These are phyloP conservation scores for Sinella curviseta DNA, from an alignment of 1,140 invertebrate genomes.

Conservation along the genomic window DNA sequence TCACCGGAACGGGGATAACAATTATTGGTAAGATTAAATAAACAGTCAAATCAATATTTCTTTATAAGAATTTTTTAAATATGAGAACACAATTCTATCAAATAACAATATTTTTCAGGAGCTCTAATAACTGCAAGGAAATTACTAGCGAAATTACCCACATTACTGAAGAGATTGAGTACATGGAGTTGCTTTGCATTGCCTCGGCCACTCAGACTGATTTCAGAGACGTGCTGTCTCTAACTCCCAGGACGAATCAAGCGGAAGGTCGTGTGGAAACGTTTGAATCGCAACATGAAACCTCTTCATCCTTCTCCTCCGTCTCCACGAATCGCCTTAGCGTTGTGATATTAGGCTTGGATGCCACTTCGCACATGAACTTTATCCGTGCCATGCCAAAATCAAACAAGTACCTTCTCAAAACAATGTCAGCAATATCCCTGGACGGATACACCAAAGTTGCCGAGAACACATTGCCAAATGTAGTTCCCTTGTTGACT, in stretches of 20 bases:
- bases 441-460: constrained; percentile 79
- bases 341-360: constrained; percentile 80
- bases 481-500: constrained; percentile 70
- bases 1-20: neutral
- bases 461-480: constrained; percentile 80
- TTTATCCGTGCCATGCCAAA: constrained; percentile 72
- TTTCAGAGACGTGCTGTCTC: neutral
- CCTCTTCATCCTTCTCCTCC: neutral
- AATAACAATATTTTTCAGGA: neutral
- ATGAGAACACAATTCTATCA: neutral
- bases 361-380: constrained; percentile 81
- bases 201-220: neutral
- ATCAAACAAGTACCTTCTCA: constrained; percentile 63
- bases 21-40: neutral
- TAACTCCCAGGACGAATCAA: neutral
- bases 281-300: neutral
- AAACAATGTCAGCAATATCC: constrained; percentile 65
- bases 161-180: neutral
- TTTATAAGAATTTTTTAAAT: too few relatives aligned
- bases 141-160: neutral
- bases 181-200: neutral
- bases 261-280: neutral
- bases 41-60: neutral
- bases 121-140: neutral
- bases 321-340: constrained; percentile 55